Conservation (phyloP, 64 coral and sea anemone genomes). For the Anthopleura sola region DNA sequence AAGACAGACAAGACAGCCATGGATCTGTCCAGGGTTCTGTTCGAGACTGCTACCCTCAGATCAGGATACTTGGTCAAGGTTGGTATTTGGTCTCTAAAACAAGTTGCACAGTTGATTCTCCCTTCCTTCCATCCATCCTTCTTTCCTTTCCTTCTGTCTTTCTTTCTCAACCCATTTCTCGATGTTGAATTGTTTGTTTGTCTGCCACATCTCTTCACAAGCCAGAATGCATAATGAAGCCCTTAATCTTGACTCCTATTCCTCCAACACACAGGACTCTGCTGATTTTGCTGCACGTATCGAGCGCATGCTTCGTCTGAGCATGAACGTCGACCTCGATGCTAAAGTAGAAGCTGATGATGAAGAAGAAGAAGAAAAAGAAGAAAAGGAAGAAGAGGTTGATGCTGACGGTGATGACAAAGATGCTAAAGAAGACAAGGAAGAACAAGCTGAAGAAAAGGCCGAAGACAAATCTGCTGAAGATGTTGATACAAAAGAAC, state of each 20-base stretch:
- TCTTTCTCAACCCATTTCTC: neutral
- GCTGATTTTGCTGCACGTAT: constrained; percentile 86
- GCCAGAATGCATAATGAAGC: no score
- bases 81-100: neutral
- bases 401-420: constrained; percentile 66
- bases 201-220: no score
- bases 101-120: neutral
- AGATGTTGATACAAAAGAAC: constrained; percentile 41
- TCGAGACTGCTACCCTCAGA: constrained; percentile 93
- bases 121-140: neutral
- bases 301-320: constrained; percentile 90
- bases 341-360: constrained; percentile 82
- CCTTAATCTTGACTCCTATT: neutral
- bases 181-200: no score
- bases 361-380: constrained; percentile 75
- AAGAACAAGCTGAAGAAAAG: constrained; percentile 31
- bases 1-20: constrained; percentile 93
- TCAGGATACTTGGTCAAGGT: constrained; percentile 93
- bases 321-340: constrained; percentile 85
- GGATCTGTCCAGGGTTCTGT: constrained; percentile 74
- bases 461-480: constrained; percentile 21
- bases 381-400: constrained; percentile 80
- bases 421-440: constrained; percentile 53
- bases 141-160: neutral
- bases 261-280: constrained; percentile 43